Base-by-base conservation (phyloP, 2,797 vertebrate genomes). In the Pseudomugil gertrudae region DNA sequence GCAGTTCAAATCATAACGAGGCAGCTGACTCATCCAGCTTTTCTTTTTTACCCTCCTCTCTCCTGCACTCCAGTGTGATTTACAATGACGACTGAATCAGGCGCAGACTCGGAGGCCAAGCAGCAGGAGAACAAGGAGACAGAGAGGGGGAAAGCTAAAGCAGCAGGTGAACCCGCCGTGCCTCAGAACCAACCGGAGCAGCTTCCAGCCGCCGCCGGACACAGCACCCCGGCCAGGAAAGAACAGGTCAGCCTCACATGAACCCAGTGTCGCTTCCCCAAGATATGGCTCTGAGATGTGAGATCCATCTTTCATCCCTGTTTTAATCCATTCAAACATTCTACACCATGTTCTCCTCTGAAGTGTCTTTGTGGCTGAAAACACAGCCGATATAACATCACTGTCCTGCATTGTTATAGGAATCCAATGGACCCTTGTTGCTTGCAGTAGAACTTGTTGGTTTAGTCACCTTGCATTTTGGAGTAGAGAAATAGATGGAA, bases 71-170 rank as follows among this genome's bases (percentile, higher is more conserved):
- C 90, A 98, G 97, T 89, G 87, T 95, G 94, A 96, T 92, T 92
- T 83, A 96, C 92, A 94, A 99, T 99, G 97, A 98, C 97, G 50
- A 96, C 95, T 53, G 96, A 97, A 95, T 94, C 95, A 0, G 96
- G 95, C 71, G 92, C 95, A 55, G 96, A 98, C 88, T 95, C 95
- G 0, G 96, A 96, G 89, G 94, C 95, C 74, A 96, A 85, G 83
- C 94, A 94, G 90, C 94, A 94, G 86, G 89, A 84, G 77, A 85
- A 59, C 58, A 93, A 94, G 87, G 90, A 83, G 81, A 57, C 60
- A 0, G 84, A 87, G 76, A 86, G 86, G 62, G 84, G 63, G 36
- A 87, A 87, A 60, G 60, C 67, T 3, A 86, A 85, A 73, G 81
- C 61, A 27, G 90, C 79, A 0, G 80, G 85, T 23, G 82, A 90